Evolutionary conservation across 2,888 invertebrate species (phyloP).

Genomic region (Malthinus flaveolus): DNA sequence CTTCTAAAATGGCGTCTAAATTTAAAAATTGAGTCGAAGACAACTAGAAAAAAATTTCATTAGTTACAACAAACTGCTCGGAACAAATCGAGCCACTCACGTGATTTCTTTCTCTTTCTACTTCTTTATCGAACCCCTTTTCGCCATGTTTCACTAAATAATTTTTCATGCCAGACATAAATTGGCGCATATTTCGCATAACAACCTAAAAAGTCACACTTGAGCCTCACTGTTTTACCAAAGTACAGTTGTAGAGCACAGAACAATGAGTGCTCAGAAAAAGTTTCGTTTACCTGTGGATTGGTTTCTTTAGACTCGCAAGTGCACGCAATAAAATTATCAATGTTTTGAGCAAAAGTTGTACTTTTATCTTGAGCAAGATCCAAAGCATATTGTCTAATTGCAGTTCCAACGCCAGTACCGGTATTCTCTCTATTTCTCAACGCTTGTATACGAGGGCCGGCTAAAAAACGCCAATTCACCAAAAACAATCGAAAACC

Average conservation of each 20-base stretch:
- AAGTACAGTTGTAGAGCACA: too few relatives aligned
- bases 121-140: constrained; percentile 87
- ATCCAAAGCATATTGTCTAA: constrained; percentile 78
- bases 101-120: constrained; percentile 82
- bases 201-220: constrained; percentile 60
- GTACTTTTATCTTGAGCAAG: constrained; percentile 83
- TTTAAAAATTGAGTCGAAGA: constrained; percentile 92
- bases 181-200: constrained; percentile 91
- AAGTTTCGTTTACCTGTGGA: constrained; percentile 63
- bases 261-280: neutral
- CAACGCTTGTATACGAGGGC: constrained; percentile 73
- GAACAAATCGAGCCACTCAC: constrained; percentile 50
- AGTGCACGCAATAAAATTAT: constrained; percentile 92
- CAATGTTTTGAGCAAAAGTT: constrained; percentile 89
- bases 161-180: constrained; percentile 99
- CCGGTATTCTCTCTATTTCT: constrained; percentile 62
- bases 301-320: constrained; percentile 86
- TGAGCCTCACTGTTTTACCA: neutral
- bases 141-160: constrained; percentile 96
- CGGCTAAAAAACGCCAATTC: constrained; percentile 61
- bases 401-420: constrained; percentile 70
- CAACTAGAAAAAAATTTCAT: constrained; percentile 58
- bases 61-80: neutral
- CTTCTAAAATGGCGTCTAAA: constrained; percentile 92
- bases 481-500: neutral